Evolutionary conservation across 2,888 invertebrate genomes (phyloP).

Genomic region (Siphonodentalium dalli): DNA sequence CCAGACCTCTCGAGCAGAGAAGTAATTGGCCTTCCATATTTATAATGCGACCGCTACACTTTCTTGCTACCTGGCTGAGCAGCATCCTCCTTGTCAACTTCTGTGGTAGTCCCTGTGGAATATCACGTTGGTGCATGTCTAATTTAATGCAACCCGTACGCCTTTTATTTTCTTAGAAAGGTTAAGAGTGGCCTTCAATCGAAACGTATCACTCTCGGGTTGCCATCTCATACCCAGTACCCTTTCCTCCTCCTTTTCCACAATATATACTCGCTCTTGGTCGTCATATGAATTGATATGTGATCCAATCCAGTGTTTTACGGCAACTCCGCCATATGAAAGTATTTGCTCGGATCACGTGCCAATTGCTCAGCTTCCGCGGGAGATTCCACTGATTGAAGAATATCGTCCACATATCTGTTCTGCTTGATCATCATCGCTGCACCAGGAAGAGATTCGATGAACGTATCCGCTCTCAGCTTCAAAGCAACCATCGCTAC

Average conservation of each 20-base stretch:
- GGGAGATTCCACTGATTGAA: too few relatives aligned
- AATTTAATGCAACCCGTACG: not conserved
- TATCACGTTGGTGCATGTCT: not conserved
- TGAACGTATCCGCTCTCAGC: too few relatives aligned
- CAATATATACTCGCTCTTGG: not conserved
- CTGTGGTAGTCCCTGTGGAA: not conserved
- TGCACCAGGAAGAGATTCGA: too few relatives aligned
- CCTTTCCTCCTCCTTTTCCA: not conserved
- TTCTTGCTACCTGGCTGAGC: slow-evolving; percentile 2
- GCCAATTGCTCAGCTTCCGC: not conserved
- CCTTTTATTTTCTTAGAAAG: not conserved
- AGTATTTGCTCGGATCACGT: not conserved
- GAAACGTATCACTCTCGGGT: slow-evolving; percentile 1
- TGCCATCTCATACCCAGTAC: slow-evolving; percentile 1
- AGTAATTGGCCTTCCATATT: too few relatives aligned
- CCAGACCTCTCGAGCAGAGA: too few relatives aligned
- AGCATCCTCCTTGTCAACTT: slow-evolving; percentile 2
- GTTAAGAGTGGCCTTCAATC: slow-evolving; percentile 1
- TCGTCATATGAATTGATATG: too few relatives aligned
- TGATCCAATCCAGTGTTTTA: slow-evolving; percentile 4
- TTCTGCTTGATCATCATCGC: too few relatives aligned
- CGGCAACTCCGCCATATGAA: not conserved
- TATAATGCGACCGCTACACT: too few relatives aligned
- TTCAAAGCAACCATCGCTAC: not conserved
- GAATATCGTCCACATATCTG: too few relatives aligned